phyloP scores from a whole-genome alignment of 2,113 vertebrate species.

The Prolemur simus region DNA sequence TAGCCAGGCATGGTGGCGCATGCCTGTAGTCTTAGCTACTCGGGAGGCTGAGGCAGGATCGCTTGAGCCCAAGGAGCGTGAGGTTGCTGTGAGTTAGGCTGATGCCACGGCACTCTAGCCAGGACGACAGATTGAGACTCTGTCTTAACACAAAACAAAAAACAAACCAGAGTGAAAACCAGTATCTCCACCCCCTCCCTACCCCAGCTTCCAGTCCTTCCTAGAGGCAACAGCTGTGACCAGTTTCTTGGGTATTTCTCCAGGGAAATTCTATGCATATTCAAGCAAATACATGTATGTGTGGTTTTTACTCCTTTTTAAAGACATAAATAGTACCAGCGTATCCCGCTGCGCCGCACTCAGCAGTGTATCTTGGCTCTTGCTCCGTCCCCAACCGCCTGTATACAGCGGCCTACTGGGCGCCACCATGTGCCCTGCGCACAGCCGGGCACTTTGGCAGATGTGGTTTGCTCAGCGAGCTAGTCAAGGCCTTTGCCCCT shows the following conservation, averaged over 20 bases:
- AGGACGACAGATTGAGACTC: too few relatives aligned
- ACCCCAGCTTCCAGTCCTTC: neutral
- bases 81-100: too few relatives aligned
- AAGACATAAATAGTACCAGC: neutral
- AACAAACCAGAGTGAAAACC: neutral
- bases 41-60: too few relatives aligned
- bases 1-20: too few relatives aligned
- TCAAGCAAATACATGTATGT: too few relatives aligned
- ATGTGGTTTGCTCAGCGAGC: neutral
- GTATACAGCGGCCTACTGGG: neutral
- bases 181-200: too few relatives aligned
- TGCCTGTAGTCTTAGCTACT: too few relatives aligned
- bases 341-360: neutral
- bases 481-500: neutral
- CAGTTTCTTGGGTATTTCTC: neutral
- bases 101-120: too few relatives aligned
- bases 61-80: too few relatives aligned
- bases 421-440: neutral
- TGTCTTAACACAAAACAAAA: neutral
- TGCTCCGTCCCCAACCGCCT: neutral
- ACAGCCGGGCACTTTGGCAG: neutral
- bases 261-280: neutral
- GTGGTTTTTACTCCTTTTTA: neutral
- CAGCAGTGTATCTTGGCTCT: neutral
- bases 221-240: neutral